phyloP scores from a whole-genome alignment of 53 echinoderm and acorn worm species.

The Zoroaster sp. region DNA sequence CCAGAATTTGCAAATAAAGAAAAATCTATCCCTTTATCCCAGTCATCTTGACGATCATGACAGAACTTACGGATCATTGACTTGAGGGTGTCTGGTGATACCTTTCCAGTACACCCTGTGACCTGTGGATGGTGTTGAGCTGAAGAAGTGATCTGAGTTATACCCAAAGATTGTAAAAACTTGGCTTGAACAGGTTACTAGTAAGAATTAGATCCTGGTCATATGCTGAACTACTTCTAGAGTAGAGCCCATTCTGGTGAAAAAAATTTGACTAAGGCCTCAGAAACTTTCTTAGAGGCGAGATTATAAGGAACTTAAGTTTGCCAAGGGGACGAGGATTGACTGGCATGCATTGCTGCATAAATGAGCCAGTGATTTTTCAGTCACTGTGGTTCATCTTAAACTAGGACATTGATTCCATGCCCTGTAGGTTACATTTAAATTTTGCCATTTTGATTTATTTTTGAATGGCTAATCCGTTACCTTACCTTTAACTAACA shows the following conservation, averaged over 20 bases:
- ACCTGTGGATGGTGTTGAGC: constrained; percentile 41
- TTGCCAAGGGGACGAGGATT: too few relatives aligned
- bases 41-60: constrained; percentile 27
- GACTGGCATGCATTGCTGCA: too few relatives aligned
- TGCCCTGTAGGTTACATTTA: too few relatives aligned
- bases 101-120: constrained; percentile 45
- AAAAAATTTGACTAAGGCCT: constrained; percentile 66
- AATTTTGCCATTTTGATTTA: too few relatives aligned
- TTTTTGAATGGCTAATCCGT: too few relatives aligned
- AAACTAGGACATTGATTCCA: too few relatives aligned
- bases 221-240: constrained; percentile 2
- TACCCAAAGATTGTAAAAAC: background rate
- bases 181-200: background rate
- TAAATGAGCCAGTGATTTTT: too few relatives aligned
- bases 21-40: constrained; percentile 71
- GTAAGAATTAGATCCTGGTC: constrained; percentile 32
- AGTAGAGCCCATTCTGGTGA: constrained; percentile 14
- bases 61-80: constrained; percentile 33
- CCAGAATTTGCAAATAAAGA: constrained; percentile 62
- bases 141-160: constrained; percentile 4
- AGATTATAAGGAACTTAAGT: too few relatives aligned
- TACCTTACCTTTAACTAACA: too few relatives aligned
- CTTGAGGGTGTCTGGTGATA: constrained; percentile 65
- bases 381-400: too few relatives aligned
- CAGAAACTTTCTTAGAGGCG: constrained; percentile 39